Base-by-base conservation (phyloP, 2,888 invertebrate species). In the Pseudococcus longispinus region DNA sequence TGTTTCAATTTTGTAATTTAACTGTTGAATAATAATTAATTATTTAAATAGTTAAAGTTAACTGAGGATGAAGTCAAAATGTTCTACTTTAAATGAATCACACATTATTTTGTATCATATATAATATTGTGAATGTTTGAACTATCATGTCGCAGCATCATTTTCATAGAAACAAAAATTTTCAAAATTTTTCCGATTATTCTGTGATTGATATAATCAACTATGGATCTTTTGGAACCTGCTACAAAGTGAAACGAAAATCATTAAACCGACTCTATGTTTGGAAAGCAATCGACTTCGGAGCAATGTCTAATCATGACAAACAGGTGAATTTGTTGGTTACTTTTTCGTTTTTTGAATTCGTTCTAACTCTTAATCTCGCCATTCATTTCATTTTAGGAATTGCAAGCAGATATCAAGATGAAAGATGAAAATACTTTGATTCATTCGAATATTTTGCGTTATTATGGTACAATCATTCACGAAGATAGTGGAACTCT, bases 221-320 rank as follows among this genome's bases (percentile, higher is more conserved):
- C 5, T 92, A 91, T 87, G 93, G 93, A 5, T 91, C 92, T 15
- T 93, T 92, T 90, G 93, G 93, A 84, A 93, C 93, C 29, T 93
- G 93, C 89, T 93, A 92, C 89, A 93, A 93, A 90, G 93, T 94
- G 8, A 91, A 91, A 88, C 91, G 93, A 88, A 93, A 92, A 89
- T 90, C 90, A 88, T 92, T 92, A 87, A 92, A 92, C 15, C 91
- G 92, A 89, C 90, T 93, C 2, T 92, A 91, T 89, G 93, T 93
- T 2, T 94, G 94, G 93, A 93, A 93, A 90, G 93, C 93, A 74
- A 91, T 94, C 89, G 92, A 93, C 89, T 93, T 93, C 89, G 92
- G 92, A 77, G 91, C 92, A 82, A 90, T 93, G 90, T 91, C 91
- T 86, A 92, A 93, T 88, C 90, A 91, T 4, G 92, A 93, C 88